Conservation (phyloP, 2,888 invertebrate genomes). For the Seira musarum region DNA sequence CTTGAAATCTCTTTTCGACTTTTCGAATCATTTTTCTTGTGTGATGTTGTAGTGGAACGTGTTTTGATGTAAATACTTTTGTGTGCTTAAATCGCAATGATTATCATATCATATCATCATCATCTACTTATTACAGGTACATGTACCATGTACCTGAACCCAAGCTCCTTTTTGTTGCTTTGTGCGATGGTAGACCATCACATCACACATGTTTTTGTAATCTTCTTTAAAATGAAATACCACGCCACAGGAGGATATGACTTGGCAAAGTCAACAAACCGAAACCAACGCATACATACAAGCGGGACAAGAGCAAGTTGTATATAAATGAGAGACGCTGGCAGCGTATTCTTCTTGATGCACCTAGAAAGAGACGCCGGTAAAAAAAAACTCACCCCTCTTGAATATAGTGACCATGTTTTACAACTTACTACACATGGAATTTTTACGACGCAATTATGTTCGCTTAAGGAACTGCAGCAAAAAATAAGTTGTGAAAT, state of each 20-base stretch:
- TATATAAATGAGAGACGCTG: too few species aligned
- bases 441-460: constrained; percentile 3
- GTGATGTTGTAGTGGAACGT: too few species aligned
- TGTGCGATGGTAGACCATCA: neutral
- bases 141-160: neutral
- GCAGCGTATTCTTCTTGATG: neutral
- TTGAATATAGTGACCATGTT: neutral
- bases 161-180: too few species aligned
- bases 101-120: too few species aligned
- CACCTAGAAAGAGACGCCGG: neutral
- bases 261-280: constrained; percentile 7
- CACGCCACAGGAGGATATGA: constrained; percentile 4
- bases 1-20: too few species aligned
- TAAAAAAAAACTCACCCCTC: too few species aligned
- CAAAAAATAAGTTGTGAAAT: neutral
- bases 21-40: too few species aligned
- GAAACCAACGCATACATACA: neutral
- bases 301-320: neutral
- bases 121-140: neutral
- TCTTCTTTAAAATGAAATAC: neutral
- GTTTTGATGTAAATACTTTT: too few species aligned
- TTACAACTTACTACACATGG: neutral
- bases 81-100: too few species aligned
- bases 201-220: neutral
- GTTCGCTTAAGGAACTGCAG: neutral